Percentiles rank a stretch among this genome's conserved stretches.
phyloP scores from a whole-genome alignment of 2,797 vertebrate genomes.

The Sandelia bainsii region DNA sequence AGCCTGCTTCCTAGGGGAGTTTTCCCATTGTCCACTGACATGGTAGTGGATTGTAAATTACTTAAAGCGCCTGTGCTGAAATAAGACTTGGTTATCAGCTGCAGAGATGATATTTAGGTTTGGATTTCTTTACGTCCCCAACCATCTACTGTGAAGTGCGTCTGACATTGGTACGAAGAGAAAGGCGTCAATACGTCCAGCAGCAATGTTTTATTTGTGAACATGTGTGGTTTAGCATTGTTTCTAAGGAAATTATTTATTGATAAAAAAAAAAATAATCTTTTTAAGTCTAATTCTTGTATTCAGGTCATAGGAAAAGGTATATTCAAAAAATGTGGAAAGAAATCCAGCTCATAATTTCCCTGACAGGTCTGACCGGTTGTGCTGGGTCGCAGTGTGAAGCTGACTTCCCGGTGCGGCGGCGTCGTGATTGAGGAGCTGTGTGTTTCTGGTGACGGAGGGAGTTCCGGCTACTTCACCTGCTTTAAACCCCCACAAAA shows the following conservation, averaged over 20 bases:
- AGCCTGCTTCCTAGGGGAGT: not conserved
- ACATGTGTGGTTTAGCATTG: not conserved
- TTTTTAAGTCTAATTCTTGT: accelerated
- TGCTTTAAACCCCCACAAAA: not conserved
- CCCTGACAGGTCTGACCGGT: slow-evolving; percentile 12
- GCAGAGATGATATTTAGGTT: not conserved
- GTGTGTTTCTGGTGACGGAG: slow-evolving; percentile 18
- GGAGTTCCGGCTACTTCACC: not conserved
- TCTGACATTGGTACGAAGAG: slow-evolving; percentile 26
- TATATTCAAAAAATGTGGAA: not conserved
- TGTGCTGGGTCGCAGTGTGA: not conserved
- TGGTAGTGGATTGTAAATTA: not conserved
- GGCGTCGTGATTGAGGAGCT: slow-evolving; percentile 23
- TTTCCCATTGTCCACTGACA: accelerated
- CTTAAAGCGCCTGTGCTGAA: not conserved
- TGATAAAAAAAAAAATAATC: not conserved
- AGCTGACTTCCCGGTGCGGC: slow-evolving; percentile 24
- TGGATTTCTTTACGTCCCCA: not conserved
- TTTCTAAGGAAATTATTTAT: accelerated
- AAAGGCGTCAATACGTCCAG: accelerated
- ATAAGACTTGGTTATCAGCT: not conserved
- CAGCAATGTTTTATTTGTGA: accelerated
- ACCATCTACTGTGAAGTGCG: slow-evolving; percentile 40
- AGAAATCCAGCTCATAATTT: accelerated
- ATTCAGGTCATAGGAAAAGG: accelerated